A percentile compares a stretch with the other conserved stretches of the same genome.
These are phyloP conservation scores for Xiphophorus maculatus DNA, from an alignment of 2,113 vertebrate genomes.

Conservation along the genomic window DNA sequence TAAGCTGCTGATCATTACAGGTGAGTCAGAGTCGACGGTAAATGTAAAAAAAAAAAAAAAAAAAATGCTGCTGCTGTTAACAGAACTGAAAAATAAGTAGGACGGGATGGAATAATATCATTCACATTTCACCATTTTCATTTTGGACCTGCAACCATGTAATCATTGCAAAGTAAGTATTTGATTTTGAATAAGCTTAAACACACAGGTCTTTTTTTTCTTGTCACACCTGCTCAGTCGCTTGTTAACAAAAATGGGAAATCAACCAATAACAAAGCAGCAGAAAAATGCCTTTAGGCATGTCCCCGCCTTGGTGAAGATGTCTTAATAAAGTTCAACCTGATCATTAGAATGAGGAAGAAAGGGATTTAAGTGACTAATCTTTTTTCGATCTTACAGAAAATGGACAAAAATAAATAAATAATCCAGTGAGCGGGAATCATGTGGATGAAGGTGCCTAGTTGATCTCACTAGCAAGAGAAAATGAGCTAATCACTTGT, in stretches of 20 bases:
- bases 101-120: not conserved
- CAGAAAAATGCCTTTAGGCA: not conserved
- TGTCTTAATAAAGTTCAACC: too few species aligned
- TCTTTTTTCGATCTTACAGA: too few species aligned
- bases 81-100: not conserved
- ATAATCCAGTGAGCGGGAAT: too few species aligned
- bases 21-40: not conserved
- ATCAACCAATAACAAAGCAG: not conserved
- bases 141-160: not conserved
- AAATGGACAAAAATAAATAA: too few species aligned
- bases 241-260: not conserved
- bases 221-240: not conserved
- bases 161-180: not conserved
- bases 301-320: too few species aligned
- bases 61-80: not conserved
- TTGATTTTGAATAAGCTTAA: not conserved
- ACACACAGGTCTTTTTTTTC: not conserved
- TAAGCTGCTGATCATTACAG: not conserved
- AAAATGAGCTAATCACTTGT: too few species aligned
- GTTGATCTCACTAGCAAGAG: too few species aligned
- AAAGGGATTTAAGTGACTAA: too few species aligned
- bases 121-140: not conserved
- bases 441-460: too few species aligned
- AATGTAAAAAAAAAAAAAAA: not conserved
- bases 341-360: too few species aligned